A percentile compares a stretch with the other conserved stretches of the same genome.
These are phyloP conservation scores for Oeneis ivallda DNA, from an alignment of 2,888 invertebrate species.

Conservation along the genomic window DNA sequence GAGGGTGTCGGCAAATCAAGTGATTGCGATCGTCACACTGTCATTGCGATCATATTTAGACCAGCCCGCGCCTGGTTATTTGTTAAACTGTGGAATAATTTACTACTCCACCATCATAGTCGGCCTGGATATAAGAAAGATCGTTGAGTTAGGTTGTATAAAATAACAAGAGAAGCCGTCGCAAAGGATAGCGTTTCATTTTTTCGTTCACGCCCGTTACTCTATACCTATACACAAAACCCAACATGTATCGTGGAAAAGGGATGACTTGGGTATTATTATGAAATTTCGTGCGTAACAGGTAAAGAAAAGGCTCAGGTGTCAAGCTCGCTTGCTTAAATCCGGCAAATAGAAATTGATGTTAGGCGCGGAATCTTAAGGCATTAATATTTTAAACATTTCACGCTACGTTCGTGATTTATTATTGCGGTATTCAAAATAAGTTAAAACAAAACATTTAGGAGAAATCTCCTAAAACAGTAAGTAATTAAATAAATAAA, in stretches of 20 bases:
- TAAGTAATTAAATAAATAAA: no score
- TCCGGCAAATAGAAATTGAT: conserved; percentile 74
- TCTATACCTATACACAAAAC: conserved; percentile 31
- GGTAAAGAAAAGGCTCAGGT: conserved; percentile 61
- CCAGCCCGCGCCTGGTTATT: no score
- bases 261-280: conserved; percentile 36
- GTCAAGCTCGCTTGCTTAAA: conserved; percentile 60
- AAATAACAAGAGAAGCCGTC: conserved; percentile 9
- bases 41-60: no score
- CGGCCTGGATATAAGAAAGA: not conserved
- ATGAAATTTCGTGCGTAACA: conserved; percentile 42
- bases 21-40: no score
- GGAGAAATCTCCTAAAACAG: conserved; percentile 34
- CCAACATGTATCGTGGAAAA: conserved; percentile 31
- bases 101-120: not conserved
- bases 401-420: conserved; percentile 62
- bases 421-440: conserved; percentile 76
- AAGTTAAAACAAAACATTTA: conserved; percentile 65
- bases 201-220: conserved; percentile 29
- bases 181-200: conserved; percentile 22
- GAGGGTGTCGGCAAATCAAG: no score
- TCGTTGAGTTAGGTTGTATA: not conserved
- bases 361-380: conserved; percentile 68
- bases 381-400: conserved; percentile 71
- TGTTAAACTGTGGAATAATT: not conserved